These are phyloP conservation scores for Oostethus manadensis DNA, from an alignment of 2,113 vertebrate genomes.

Conservation along the genomic window DNA sequence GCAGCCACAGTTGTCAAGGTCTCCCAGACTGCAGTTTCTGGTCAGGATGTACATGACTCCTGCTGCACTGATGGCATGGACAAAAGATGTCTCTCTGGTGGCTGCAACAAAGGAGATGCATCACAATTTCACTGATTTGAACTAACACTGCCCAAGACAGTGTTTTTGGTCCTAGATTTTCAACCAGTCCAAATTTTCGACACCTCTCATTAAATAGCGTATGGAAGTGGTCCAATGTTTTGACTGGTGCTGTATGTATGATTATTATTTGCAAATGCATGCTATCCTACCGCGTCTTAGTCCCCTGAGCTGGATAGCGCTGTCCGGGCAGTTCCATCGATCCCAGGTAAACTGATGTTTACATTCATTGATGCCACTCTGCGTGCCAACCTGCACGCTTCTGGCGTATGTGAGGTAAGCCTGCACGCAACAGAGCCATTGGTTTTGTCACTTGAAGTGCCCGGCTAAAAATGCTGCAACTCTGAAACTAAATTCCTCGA, in stretches of 20 bases:
- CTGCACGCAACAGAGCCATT: conserved; percentile 59
- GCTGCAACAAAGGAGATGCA: conserved; percentile 64
- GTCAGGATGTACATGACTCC: conserved; percentile 93
- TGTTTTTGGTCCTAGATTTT: too few species aligned
- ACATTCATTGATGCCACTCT: conserved; percentile 87
- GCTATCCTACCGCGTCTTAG: conserved; percentile 78
- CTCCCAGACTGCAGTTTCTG: conserved; percentile 92
- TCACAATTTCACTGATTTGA: neutral
- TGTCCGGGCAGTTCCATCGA: conserved; percentile 95
- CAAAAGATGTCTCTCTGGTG: conserved; percentile 89
- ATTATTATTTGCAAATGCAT: neutral
- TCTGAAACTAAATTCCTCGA: neutral
- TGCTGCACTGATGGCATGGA: conserved; percentile 92
- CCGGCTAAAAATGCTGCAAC: too few species aligned
- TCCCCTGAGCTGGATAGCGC: conserved; percentile 82
- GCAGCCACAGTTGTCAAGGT: conserved; percentile 92
- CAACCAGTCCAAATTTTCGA: too few species aligned
- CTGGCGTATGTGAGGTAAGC: conserved; percentile 84
- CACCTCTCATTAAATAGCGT: too few species aligned
- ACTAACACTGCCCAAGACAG: too few species aligned
- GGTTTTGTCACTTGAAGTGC: neutral
- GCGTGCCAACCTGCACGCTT: conserved; percentile 86
- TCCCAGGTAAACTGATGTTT: conserved; percentile 95
- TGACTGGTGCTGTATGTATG: too few species aligned
- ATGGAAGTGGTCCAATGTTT: too few species aligned